Evolutionary conservation across 2,797 vertebrate genomes (phyloP).

Genomic region (Rhinogobio ventralis): DNA sequence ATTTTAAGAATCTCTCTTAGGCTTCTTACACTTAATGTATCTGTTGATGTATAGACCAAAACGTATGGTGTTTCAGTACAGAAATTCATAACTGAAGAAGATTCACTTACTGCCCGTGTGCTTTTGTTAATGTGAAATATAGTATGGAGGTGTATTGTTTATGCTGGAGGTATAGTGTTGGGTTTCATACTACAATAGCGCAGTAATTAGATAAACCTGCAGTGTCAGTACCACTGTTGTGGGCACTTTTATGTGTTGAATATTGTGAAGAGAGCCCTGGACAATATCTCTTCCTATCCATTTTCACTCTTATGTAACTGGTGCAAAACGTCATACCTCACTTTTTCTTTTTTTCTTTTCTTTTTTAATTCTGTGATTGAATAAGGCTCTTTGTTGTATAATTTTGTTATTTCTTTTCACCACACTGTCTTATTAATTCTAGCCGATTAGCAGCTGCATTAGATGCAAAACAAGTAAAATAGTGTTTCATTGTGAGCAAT

Average conservation of each 20-base stretch:
- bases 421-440: constrained; percentile 13
- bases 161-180: neutral
- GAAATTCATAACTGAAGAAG: neutral
- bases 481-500: neutral
- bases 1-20: neutral
- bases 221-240: constrained; percentile 9
- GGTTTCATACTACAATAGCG: constrained; percentile 13
- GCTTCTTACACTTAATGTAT: constrained; percentile 18
- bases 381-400: constrained; percentile 7
- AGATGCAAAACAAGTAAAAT: neutral
- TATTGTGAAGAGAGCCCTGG: constrained; percentile 8
- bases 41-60: constrained; percentile 21
- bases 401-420: constrained; percentile 15
- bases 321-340: constrained; percentile 41
- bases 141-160: constrained; percentile 1
- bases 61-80: neutral
- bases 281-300: constrained; percentile 19
- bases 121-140: constrained; percentile 1
- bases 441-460: neutral
- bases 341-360: neutral
- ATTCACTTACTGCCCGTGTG: constrained; percentile 4
- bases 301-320: constrained; percentile 11
- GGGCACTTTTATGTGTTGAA: constrained; percentile 11
- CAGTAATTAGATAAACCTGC: constrained; percentile 30
- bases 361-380: neutral